Base-by-base conservation (phyloP, 2,797 vertebrate genomes). In the Neostethus bicornis region DNA sequence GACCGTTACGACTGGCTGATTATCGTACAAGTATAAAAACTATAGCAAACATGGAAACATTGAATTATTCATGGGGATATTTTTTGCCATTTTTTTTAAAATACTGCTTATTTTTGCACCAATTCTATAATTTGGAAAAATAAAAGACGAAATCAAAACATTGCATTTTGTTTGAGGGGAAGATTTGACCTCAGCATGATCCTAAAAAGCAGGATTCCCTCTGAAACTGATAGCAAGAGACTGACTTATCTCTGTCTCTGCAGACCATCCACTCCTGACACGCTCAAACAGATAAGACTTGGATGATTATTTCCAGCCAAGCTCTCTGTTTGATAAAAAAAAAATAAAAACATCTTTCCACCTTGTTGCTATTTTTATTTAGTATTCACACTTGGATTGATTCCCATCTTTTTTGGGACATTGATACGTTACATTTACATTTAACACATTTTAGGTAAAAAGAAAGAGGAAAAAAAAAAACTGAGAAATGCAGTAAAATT, bases 251-350 rank as follows among this genome's bases (percentile, higher is more conserved):
- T 55, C 19, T 4, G 32, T 50, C 38, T 61, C 31, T 13, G 21
- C 61, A 63, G 59, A 45, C 31, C 2, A 7, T 2, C 24, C 42
- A 37, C 28, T 56, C 37, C 48, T 17, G 41, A 25, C 38, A 42
- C 19, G 16, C 35, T 59, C 24, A 4, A 13, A 31, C 56, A 59
- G 54, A 74, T 58, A 62, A 26, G 41, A 51, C 13, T 26, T 7
- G 23, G 19, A 14, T 56, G 57, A 58, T 79, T 67, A 64, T 65
- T 73, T 39, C 35, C 28, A 32, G 19, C 42, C 35, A 41, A 35
- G 38, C 59, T 46, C 51, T 23, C 7, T n/a, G 13, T 54, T 32
- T 51, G 35, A 20, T 48, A 61, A 45, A 67, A 35, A 70, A 35
- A 70, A 53, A 49, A 63, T 7, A 17, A 53, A 31, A 52, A 31